A percentile compares a stretch with the other conserved stretches of the same genome.
Conservation (phyloP, 2,113 vertebrate species). For the Piliocolobus tephrosceles region DNA sequence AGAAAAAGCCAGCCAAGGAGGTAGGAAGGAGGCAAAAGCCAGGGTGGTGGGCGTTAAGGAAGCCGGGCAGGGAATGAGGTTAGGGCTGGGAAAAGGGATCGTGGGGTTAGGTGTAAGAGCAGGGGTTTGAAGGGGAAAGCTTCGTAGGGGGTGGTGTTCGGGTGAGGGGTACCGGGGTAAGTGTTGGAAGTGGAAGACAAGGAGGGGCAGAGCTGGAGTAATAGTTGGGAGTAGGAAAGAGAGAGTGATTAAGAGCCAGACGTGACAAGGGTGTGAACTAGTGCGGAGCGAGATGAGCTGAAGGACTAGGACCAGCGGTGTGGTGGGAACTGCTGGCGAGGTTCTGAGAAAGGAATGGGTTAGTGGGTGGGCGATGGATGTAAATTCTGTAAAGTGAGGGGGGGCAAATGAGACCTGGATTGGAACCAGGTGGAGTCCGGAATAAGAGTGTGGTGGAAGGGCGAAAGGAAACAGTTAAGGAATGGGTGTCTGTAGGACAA, state of each 20-base stretch:
- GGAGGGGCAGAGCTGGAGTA: slow-evolving; percentile 40
- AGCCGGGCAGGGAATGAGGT: slow-evolving; percentile 4
- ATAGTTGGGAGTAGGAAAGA: slow-evolving; percentile 53
- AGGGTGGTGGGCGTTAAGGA: background rate
- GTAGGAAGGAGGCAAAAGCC: slow-evolving; percentile 5
- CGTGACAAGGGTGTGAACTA: slow-evolving; percentile 79
- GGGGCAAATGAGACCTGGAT: background rate
- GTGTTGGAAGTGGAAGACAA: slow-evolving; percentile 30
- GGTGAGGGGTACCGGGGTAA: background rate
- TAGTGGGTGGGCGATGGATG: background rate
- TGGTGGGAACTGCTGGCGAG: slow-evolving; percentile 17
- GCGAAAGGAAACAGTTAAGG: background rate
- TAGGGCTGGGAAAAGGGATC: background rate
- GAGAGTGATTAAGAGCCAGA: slow-evolving; percentile 72
- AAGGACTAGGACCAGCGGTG: slow-evolving; percentile 19
- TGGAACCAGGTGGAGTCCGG: slow-evolving; percentile 13
- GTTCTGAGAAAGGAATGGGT: slow-evolving; percentile 24
- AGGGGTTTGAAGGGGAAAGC: background rate
- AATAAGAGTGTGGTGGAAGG: background rate
- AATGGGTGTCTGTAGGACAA: slow-evolving; percentile 1
- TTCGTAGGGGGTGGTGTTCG: background rate
- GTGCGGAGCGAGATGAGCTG: slow-evolving; percentile 59
- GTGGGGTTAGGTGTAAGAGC: background rate
- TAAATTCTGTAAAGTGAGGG: slow-evolving; percentile 31
- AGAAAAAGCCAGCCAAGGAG: slow-evolving; percentile 22